These are phyloP conservation scores for Riparia riparia DNA, from an alignment of 2,113 vertebrate genomes.

Conservation along the genomic window DNA sequence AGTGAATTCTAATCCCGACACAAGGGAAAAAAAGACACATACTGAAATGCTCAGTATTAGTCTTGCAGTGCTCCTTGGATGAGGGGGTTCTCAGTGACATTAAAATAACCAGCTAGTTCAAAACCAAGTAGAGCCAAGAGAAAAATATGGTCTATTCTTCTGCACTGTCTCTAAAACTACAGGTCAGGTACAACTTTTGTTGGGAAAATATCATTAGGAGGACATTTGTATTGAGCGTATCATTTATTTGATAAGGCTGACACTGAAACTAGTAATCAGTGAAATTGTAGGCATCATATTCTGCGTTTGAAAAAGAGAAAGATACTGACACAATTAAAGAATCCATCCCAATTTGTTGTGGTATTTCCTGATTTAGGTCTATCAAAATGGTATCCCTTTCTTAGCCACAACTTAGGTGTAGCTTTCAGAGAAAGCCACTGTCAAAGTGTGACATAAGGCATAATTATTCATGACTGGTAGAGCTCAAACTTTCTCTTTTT, in stretches of 20 bases:
- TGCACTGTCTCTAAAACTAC: conserved; percentile 27
- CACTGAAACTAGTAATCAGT: conserved; percentile 76
- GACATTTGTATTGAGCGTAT: conserved; percentile 69
- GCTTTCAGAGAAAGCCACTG: conserved; percentile 57
- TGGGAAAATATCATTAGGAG: conserved; percentile 75
- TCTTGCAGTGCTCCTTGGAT: conserved; percentile 14
- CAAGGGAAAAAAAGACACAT: neutral
- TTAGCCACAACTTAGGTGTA: conserved; percentile 53
- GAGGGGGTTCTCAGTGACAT: conserved; percentile 57
- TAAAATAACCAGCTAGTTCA: conserved; percentile 62
- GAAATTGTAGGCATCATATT: conserved; percentile 72
- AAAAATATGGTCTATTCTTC: conserved; percentile 61
- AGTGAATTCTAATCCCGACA: conserved; percentile 48
- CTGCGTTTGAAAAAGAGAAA: conserved; percentile 68
- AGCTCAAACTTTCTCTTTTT: neutral
- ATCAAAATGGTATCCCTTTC: conserved; percentile 63
- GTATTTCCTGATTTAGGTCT: conserved; percentile 66
- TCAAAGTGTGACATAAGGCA: neutral
- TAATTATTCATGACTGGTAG: conserved; percentile 49
- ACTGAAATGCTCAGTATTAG: conserved; percentile 35
- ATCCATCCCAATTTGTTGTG: conserved; percentile 69
- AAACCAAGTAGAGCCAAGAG: conserved; percentile 48
- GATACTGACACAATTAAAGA: conserved; percentile 53
- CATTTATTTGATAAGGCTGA: conserved; percentile 74
- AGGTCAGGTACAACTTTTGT: conserved; percentile 68